phyloP scores from a whole-genome alignment of 2,888 invertebrate species.

The Dicyrtomina minuta region DNA sequence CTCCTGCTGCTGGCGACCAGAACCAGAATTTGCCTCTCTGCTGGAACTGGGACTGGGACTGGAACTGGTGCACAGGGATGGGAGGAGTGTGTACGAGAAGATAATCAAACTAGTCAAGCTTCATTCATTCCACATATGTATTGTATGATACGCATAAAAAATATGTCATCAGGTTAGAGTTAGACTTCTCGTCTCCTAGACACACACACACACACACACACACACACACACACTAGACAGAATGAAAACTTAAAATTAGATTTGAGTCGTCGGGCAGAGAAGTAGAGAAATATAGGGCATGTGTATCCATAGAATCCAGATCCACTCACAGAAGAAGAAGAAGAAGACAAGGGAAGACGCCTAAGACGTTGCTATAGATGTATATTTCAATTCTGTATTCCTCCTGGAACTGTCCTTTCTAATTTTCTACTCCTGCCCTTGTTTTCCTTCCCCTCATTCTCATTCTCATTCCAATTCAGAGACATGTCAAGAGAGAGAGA shows the following conservation, averaged over 20 bases:
- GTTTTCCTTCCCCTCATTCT: not conserved
- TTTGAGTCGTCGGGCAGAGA: not conserved
- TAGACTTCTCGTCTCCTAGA: too few relatives aligned
- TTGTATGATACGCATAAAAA: not conserved
- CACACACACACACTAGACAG: too few relatives aligned
- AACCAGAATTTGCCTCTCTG: too few relatives aligned
- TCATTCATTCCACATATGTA: not conserved
- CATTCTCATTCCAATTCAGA: not conserved
- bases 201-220: too few relatives aligned
- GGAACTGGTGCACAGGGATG: too few relatives aligned
- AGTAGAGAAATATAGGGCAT: too few relatives aligned
- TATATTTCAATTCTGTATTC: conserved; percentile 10
- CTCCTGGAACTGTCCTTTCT: conserved; percentile 19
- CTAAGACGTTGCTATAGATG: not conserved
- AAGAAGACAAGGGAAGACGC: not conserved
- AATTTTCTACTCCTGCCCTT: conserved; percentile 10
- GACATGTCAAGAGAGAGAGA: too few relatives aligned
- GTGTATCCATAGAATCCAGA: too few relatives aligned
- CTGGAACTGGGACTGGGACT: too few relatives aligned
- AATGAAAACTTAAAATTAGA: conserved; percentile 12
- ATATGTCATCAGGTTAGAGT: conserved; percentile 9
- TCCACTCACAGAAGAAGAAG: too few relatives aligned
- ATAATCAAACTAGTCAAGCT: not conserved
- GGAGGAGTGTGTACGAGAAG: not conserved
- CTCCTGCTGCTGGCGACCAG: too few relatives aligned